Evolutionary conservation across 2,888 invertebrate genomes (phyloP), one percentile per base, ranked within the genome.

Genomic region (Chrysolina americana): DNA sequence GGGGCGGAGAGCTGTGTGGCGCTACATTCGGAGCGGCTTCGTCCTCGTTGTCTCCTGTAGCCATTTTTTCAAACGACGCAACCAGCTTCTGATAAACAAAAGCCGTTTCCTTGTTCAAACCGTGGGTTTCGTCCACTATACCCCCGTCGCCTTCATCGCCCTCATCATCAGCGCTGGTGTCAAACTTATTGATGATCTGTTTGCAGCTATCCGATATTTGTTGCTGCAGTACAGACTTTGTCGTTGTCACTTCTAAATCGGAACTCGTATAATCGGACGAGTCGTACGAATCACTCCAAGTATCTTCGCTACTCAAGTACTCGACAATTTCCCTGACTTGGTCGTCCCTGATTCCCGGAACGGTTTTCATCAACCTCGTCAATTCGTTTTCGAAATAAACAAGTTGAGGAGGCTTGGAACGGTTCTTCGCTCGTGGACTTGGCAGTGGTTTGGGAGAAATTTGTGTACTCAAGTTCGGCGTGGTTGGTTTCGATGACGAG

Each of bases 251-350:
- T 84, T 96, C 96, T 69, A 96, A 89, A 86, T 97, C 96, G 0
- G 96, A 96, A 78, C 95, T 96, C 1, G 96, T 96, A 83, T 96
- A 96, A 86, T 97, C 96, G 0, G 96, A 96, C 3, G 96, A 96
- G 86, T 97, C 97, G 84, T 96, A 96, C 0, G 96, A 96, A 87
- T 97, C 97, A 79, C 96, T 96, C 96, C 96, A 96, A 4, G 96
- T 95, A 84, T 97, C 97, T 85, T 97, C 97, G 80, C 96, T 96
- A 80, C 96, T 96, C 77, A 97, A 89, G 86, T 97, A 97, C 87
- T 97, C 97, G 0, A 97, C 96, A 71, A 97, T 96, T 88, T 96
- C 96, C 23, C 95, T 92, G 50, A 96, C 96, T 87, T 96, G 96
- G 81, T 96, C 96, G 83, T 96, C 96, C 76, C 96, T 91, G 80